Evolutionary conservation across 2,113 vertebrate genomes (phyloP), one percentile per base, ranked within the genome.

Genomic region (Anthoscopus minutus): DNA sequence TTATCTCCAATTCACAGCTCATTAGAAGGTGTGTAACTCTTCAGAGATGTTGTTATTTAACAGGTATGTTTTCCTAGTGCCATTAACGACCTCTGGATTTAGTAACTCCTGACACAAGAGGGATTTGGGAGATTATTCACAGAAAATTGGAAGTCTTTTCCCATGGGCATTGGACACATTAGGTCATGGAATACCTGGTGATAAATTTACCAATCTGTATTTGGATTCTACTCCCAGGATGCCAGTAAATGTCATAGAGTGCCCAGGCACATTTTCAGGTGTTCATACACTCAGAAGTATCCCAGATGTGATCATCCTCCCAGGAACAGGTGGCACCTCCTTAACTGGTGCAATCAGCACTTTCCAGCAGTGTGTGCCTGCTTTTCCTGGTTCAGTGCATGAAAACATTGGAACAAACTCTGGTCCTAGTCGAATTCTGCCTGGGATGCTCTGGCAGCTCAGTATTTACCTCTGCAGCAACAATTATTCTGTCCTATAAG

Each of bases 1-100:
- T 92, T 89, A 71, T 96, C 96, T 92, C 67, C 80, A 70, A 48
- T 92, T 91, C 91, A 47, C 78, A 89, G 86, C 92, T 96, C 80
- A 14, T 86, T 84, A 81, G 72, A 82, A 97, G 93, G 89, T 90
- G 78, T 37, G 84, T 81, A 96, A 71, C 84, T 86, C 80, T 67
- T 57, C 81, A 56, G 60, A 92, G 85, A 77, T 95, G 82, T 62
- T 94, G 70, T 94, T 96, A 81, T 77, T 85, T 93, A 93, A 58
- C 69, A 87, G 77, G 65, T 86, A 14, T 88, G 69, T 83, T 82
- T 86, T 91, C 53, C 13, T 37, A 62, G 62, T 90, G 54, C 88
- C n/a, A 13, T 70, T 93, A 88, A 88, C 64, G 83, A 57, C n/a
- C 57, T 90, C 48, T 71, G 81, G 33, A 81, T 89, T 86, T 72